Evolutionary conservation across 2,113 vertebrate species (phyloP).

Genomic region (Chionodraco myersi): DNA sequence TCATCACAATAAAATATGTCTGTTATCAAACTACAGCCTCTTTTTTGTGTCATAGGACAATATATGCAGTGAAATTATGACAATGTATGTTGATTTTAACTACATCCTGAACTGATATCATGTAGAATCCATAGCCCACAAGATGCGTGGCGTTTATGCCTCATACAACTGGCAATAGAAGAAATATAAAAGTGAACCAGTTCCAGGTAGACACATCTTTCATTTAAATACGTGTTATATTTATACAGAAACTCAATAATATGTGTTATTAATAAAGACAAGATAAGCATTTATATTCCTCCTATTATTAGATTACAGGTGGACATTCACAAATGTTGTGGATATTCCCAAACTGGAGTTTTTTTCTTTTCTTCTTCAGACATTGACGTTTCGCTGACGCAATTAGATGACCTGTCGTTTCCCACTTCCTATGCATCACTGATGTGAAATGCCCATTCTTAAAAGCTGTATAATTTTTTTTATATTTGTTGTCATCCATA

Average conservation of each 20-base stretch:
- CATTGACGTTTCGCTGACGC: slow-evolving; percentile 77
- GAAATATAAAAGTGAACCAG: background rate
- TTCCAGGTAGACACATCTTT: background rate
- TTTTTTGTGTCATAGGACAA: background rate
- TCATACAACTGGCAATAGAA: background rate
- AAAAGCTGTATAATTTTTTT: background rate
- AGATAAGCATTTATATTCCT: background rate
- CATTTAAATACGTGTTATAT: background rate
- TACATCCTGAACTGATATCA: background rate
- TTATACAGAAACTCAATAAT: background rate
- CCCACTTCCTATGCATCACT: slow-evolving; percentile 50
- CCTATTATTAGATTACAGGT: background rate
- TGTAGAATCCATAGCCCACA: background rate
- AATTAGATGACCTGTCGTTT: slow-evolving; percentile 69
- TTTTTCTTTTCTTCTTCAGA: slow-evolving; percentile 34
- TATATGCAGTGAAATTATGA: background rate
- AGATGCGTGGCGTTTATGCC: background rate
- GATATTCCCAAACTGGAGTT: slow-evolving; percentile 22
- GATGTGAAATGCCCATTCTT: slow-evolving; percentile 1
- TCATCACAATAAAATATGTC: slow-evolving; percentile 72
- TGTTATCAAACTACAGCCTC: slow-evolving; percentile 18
- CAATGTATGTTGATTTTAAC: background rate
- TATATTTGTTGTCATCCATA: background rate
- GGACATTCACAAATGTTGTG: slow-evolving; percentile 42
- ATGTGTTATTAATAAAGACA: too few relatives aligned